Evolutionary conservation across 2,888 invertebrate species (phyloP), one percentile per base, ranked within the genome.

Genomic region (Chalcis sispes): DNA sequence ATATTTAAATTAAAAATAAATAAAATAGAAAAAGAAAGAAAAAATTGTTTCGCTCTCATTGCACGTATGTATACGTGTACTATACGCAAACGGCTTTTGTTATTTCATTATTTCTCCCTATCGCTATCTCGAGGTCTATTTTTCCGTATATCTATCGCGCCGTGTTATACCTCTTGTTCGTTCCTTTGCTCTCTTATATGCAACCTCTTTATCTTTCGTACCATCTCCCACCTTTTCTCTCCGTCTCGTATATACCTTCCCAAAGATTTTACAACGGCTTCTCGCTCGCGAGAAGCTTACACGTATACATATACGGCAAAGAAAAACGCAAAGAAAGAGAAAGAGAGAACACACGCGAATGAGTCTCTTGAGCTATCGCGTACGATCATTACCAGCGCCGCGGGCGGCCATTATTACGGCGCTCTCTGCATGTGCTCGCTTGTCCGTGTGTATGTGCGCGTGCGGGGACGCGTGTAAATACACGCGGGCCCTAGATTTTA

Each of bases 401-500:
- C 76, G 72, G 72, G 76, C 78, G 76, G 78, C 78, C 80, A 82
- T 81, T 80, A 80, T 80, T 79, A 79, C 71, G 71, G 78, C 77
- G 71, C 20, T 40, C 70, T 65, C 7, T 36, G 10, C 36, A 10
- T 36, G 10, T n/a, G n/a, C n/a, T n/a, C n/a, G n/a, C n/a, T n/a
- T n/a, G n/a, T n/a, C n/a, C n/a, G n/a, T n/a, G n/a, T n/a, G n/a
- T n/a, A n/a, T n/a, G n/a, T n/a, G n/a, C n/a, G n/a, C n/a, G 10
- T 10, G 10, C 36, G 10, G 36, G 10, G 36, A 36, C 8, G n/a
- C 36, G 40, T n/a, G 42, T 18, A 52, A 25, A 27, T n/a, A 20
- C 32, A 23, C 23, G 27, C 23, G 29, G 75, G 72, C 78, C n/a
- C 73, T 81, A 80, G 81, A 83, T 83, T 84, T 85, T 82, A 83